Evolutionary conservation across 1,140 invertebrate species (phyloP).

Genomic region (Apocrypta bakeri): DNA sequence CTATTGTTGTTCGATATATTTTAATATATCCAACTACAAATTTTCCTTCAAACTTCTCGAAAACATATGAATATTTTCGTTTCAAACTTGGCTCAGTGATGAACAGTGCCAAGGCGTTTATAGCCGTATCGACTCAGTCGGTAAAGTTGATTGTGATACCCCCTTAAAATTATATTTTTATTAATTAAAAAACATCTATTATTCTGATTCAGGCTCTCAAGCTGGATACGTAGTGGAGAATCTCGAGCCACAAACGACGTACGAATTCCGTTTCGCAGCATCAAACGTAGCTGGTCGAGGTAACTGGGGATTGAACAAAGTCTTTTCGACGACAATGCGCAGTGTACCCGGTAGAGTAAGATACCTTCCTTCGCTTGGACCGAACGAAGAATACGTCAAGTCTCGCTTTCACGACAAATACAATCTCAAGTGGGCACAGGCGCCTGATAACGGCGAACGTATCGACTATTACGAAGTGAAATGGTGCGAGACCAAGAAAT

Average conservation of each 20-base stretch:
- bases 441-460: slow-evolving; percentile 90
- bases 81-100: too few species aligned
- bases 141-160: too few species aligned
- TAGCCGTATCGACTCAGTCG: too few species aligned
- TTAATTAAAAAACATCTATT: not conserved
- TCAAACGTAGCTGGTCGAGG: slow-evolving; percentile 88
- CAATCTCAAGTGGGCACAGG: slow-evolving; percentile 87
- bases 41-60: too few species aligned
- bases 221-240: slow-evolving; percentile 85
- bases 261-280: slow-evolving; percentile 90
- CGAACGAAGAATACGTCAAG: slow-evolving; percentile 62
- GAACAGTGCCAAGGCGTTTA: too few species aligned
- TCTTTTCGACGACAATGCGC: slow-evolving; percentile 76
- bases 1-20: too few species aligned
- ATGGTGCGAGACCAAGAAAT: slow-evolving; percentile 81
- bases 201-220: not conserved
- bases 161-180: too few species aligned
- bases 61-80: too few species aligned
- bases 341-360: slow-evolving; percentile 77
- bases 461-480: slow-evolving; percentile 89
- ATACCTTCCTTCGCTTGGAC: slow-evolving; percentile 62
- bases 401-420: slow-evolving; percentile 84
- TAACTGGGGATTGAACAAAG: slow-evolving; percentile 78
- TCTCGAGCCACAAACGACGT: slow-evolving; percentile 84
- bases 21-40: too few species aligned